Base-by-base conservation (phyloP, 2,888 invertebrate species). In the Agrochola macilenta region DNA sequence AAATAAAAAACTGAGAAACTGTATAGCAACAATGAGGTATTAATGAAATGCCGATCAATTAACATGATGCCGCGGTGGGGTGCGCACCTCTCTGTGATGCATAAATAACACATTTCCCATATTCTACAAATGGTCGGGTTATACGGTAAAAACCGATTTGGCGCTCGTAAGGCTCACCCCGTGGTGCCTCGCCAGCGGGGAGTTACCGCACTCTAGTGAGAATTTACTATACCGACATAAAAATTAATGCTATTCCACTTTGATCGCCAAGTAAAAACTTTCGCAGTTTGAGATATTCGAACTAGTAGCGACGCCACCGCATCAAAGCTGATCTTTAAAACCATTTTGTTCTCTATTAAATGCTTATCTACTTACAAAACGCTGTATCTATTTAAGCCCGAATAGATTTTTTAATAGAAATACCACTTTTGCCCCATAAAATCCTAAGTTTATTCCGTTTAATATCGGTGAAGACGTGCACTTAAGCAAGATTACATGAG, bases 1-100 rank as follows among this genome's bases (percentile, higher is more conserved):
- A 69, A 74, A 80, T 75, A 90, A 93, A 94, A 93, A 92, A 89
- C 80, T 87, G 70, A 89, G 90, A 89, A 86, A 90, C 87, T 82
- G 89, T 81, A 89, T 91, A 85, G 90, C 89, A 92, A 93, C 93
- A 94, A 95, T 93, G 90, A 90, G 86, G 89, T 91, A 93, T 93
- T 94, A 94, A 95, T 95, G 93, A 95, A 93, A 92, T 91, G 91
- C 89, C 89, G 93, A 92, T 92, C 92, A 95, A 95, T 95, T 95
- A 95, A 93, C 92, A 93, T 93, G 92, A 92, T 90, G 88, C 86
- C 93, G 79, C 95, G 82, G 91, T 93, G 91, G 94, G 95, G 94
- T 89, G 94, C 89, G 92, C 88, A 85, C 89, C 91, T 92, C 91
- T 89, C 92, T 92, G 91, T 92, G 94, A 93, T 94, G 94, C 92